Evolutionary conservation across 2,797 vertebrate species (phyloP).

Genomic region (Catostomus latipinnis): DNA sequence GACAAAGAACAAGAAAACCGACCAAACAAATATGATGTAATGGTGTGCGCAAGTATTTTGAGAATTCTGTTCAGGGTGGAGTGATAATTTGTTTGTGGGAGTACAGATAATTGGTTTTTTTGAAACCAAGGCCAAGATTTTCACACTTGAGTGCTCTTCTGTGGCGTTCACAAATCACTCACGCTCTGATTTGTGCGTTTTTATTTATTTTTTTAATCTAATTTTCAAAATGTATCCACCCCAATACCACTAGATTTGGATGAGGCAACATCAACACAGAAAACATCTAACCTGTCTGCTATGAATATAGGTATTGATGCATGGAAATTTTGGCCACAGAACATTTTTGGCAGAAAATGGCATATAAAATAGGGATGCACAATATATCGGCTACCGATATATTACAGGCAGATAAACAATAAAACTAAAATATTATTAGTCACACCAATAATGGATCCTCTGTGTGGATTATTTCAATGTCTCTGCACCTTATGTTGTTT

Average conservation of each 20-base stretch:
- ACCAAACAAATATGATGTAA: constrained; percentile 23
- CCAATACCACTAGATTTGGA: not conserved
- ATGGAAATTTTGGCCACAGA: too few species aligned
- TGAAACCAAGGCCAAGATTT: constrained; percentile 36
- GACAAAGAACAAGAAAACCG: constrained; percentile 32
- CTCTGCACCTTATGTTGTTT: too few species aligned
- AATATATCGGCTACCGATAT: too few species aligned
- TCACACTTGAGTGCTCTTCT: constrained; percentile 33
- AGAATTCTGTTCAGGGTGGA: constrained; percentile 20
- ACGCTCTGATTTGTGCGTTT: not conserved
- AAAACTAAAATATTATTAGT: too few species aligned
- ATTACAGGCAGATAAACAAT: too few species aligned
- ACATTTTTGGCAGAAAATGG: too few species aligned
- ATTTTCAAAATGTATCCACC: constrained; percentile 22
- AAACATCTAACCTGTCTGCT: not conserved
- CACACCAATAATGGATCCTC: too few species aligned
- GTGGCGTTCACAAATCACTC: constrained; percentile 28
- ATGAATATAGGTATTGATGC: not conserved
- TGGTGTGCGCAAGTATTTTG: not conserved
- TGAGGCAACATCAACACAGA: constrained; percentile 12
- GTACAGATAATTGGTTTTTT: constrained; percentile 22
- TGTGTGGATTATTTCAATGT: too few species aligned
- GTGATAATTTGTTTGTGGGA: constrained; percentile 30
- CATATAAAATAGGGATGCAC: too few species aligned
- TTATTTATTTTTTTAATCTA: constrained; percentile 9